Base-by-base conservation (phyloP, 2,797 vertebrate genomes). In the Typhlichthys subterraneus region DNA sequence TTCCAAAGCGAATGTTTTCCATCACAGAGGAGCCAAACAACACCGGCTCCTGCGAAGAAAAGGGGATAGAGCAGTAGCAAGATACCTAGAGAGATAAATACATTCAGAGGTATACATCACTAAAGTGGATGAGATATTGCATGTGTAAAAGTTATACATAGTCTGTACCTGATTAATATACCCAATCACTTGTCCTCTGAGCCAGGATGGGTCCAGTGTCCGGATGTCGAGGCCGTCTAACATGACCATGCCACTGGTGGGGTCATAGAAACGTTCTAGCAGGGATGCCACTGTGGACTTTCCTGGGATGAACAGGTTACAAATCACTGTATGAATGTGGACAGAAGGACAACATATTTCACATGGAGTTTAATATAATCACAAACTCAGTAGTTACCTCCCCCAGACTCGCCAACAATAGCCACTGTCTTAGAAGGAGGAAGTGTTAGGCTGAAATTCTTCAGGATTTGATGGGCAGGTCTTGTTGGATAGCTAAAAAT, bases 1-100 rank as follows among this genome's bases (percentile, higher is more conserved):
- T 96, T 57, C 96, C 97, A 0, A 98, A 97, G 60, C 96, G 95
- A 79, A 99, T 98, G 83, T 99, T 99, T 80, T 99, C 97, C 93
- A 96, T 93, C 82, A 99, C 85, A 1, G 92, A 96, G 0, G 96
- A 95, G 14, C 93, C 95, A 1, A 99, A 99, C 61, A 99, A 88
- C 69, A 98, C 94, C 0, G 97, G 96, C 79, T 99, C 97, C 97
- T 99, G 82, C 0, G 1, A 59, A 29, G 14, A 69, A 2, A 2
- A 53, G 4, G 13, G 4, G 38, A 13, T 61, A 57, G 54, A 48
- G 29, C 10, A 42, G n/a, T 29, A 33, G 23, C 14, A 45, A n/a
- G 11, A 57, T 42, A 8, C 33, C 2, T 11, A 45, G 38, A 14
- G 29, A 59, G 38, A 5, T 14, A 1, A 59, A 1, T 1, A n/a